Conservation (phyloP, 2,888 invertebrate genomes). For the Ceriagrion tenellum region DNA sequence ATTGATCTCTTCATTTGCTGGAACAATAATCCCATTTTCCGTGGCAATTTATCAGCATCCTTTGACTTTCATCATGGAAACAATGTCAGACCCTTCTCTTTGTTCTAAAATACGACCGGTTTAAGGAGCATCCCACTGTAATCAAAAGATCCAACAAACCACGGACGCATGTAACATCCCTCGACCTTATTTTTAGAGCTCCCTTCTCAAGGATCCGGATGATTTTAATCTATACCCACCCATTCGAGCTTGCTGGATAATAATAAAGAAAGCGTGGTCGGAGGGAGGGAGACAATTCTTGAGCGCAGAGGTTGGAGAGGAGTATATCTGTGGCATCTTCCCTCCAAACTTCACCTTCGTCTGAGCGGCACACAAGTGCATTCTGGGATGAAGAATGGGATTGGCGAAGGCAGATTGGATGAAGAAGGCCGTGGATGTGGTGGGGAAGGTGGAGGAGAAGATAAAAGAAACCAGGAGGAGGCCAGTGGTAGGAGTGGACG, state of each 20-base stretch:
- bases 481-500: not conserved
- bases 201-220: not conserved
- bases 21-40: not conserved
- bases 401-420: slow-evolving; percentile 38
- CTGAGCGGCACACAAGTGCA: slow-evolving; percentile 31
- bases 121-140: slow-evolving; percentile 9
- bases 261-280: slow-evolving; percentile 1
- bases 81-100: not conserved
- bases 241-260: slow-evolving; percentile 2
- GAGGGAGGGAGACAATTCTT: not conserved
- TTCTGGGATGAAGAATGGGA: slow-evolving; percentile 60
- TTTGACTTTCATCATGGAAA: not conserved
- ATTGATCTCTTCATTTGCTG: not conserved
- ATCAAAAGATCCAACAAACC: slow-evolving; percentile 56
- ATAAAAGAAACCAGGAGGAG: not conserved
- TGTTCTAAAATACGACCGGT: not conserved
- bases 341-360: slow-evolving; percentile 41
- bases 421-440: not conserved
- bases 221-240: slow-evolving; percentile 46
- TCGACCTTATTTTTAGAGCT: slow-evolving; percentile 45
- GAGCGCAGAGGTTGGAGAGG: not conserved
- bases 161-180: slow-evolving; percentile 14
- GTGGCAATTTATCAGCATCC: not conserved
- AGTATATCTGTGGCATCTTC: slow-evolving; percentile 33
- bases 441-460: not conserved